Base-by-base conservation (phyloP, 2,888 invertebrate species). In the Ichneumoninae sp. region DNA sequence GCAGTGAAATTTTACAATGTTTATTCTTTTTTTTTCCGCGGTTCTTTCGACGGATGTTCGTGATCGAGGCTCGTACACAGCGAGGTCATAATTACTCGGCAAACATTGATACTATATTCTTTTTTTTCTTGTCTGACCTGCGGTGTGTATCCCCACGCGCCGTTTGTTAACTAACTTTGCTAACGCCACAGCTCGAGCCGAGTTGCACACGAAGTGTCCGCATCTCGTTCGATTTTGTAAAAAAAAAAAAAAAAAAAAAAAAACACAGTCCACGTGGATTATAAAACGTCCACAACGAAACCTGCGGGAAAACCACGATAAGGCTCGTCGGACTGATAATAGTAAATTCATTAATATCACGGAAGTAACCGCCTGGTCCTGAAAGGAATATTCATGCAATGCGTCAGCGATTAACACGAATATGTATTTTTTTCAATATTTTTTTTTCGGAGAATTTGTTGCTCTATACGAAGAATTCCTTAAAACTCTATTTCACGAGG, bases 21-120 rank as follows among this genome's bases (percentile, higher is more conserved):
- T 44, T 47, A 36, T 36, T 8, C 40, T 54, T 52, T 40, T 26
- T 1, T 30, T 47, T 72, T 26, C n/a, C 36, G 13, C 65, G 77
- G 66, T 50, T 66, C 47, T 70, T 65, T 16, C 16, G 13, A 78
- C 50, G 78, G 70, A 66, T 82, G 40, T 87, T 87, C 86, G 87
- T 88, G 88, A 87, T 87, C 74, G 36, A n/a, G 72, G 72, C 76
- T 78, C 83, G 87, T 84, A 83, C 68, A 86, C 81, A 79, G 68
- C 52, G 57, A 65, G 65, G 54, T 70, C 57, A 57, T 87, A 87
- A 88, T 89, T 87, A 79, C 82, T 86, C 52, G 80, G 50, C 76
- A 87, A 89, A 88, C 80, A 85, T 81, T 83, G 54, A 71, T 57
- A 83, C 78, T 77, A 57, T 26, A 7, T 68, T 81, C 19, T 75